Percentiles rank a stretch among this genome's conserved stretches.
phyloP scores from a whole-genome alignment of 2,113 vertebrate genomes.

The Syngnathus scovelli region DNA sequence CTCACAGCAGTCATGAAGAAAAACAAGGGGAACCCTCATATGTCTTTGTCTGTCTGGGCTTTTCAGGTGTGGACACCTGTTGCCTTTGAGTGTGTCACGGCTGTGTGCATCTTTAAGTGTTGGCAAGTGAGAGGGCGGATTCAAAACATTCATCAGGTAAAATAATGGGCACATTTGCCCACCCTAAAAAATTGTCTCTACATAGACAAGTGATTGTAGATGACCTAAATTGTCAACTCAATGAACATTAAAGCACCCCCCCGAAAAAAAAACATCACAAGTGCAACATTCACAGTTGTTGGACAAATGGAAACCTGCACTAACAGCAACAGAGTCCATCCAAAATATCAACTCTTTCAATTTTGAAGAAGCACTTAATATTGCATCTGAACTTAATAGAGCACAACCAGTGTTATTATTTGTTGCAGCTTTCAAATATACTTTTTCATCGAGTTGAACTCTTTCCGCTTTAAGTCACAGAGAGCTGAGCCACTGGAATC shows the following conservation, averaged over 20 bases:
- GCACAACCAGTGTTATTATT: background rate
- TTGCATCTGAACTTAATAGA: background rate
- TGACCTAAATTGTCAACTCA: background rate
- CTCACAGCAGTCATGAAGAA: conserved; percentile 18
- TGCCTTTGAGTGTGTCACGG: conserved; percentile 15
- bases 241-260: background rate
- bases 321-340: background rate
- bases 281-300: background rate
- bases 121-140: conserved; percentile 11
- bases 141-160: background rate
- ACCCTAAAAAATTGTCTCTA: background rate
- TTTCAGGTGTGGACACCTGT: conserved; percentile 41
- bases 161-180: background rate
- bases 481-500: conserved; percentile 22
- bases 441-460: conserved; percentile 2
- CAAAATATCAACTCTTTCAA: background rate
- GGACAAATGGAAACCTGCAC: background rate
- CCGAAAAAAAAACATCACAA: background rate
- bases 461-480: conserved; percentile 10
- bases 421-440: background rate
- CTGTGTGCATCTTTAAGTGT: conserved; percentile 23
- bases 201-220: background rate
- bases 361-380: background rate
- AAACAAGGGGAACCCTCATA: conserved; percentile 30
- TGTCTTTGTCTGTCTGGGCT: conserved; percentile 41